A percentile compares a stretch with the other conserved stretches of the same genome.
These are phyloP conservation scores for Masnerella sp. DNA, from an alignment of 2,888 invertebrate genomes.

Conservation along the genomic window DNA sequence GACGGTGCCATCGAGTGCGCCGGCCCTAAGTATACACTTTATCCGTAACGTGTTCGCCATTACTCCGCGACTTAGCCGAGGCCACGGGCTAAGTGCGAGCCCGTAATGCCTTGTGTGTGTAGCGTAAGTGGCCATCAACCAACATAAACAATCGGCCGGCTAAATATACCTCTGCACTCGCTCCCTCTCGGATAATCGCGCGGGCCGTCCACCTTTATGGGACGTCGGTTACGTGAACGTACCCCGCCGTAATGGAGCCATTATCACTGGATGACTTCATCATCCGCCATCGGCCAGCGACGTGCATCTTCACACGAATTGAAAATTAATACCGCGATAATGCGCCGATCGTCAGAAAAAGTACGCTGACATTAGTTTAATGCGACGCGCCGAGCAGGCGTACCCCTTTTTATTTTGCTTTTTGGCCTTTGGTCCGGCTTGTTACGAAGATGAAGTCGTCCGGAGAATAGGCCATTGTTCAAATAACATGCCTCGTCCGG, in stretches of 20 bases:
- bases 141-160: conserved; percentile 77
- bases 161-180: conserved; percentile 76
- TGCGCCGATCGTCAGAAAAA: conserved; percentile 47
- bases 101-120: conserved; percentile 75
- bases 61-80: conserved; percentile 74
- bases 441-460: conserved; percentile 31
- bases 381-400: too few species aligned
- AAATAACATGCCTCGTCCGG: conserved; percentile 34
- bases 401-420: background rate
- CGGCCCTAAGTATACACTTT: conserved; percentile 77
- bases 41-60: conserved; percentile 78
- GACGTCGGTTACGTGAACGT: conserved; percentile 63
- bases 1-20: conserved; percentile 67
- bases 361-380: conserved; percentile 44
- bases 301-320: conserved; percentile 47
- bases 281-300: conserved; percentile 71
- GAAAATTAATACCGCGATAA: conserved; percentile 58
- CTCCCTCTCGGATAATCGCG: conserved; percentile 56
- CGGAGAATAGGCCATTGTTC: conserved; percentile 28
- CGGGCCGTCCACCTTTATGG: conserved; percentile 63
- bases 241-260: conserved; percentile 75
- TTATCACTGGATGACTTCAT: conserved; percentile 78
- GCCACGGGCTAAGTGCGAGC: conserved; percentile 75
- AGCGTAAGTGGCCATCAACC: conserved; percentile 78
- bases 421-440: background rate